These are phyloP conservation scores for Rousettus madagascariensis DNA, from an alignment of 2,797 vertebrate species.

Conservation along the genomic window DNA sequence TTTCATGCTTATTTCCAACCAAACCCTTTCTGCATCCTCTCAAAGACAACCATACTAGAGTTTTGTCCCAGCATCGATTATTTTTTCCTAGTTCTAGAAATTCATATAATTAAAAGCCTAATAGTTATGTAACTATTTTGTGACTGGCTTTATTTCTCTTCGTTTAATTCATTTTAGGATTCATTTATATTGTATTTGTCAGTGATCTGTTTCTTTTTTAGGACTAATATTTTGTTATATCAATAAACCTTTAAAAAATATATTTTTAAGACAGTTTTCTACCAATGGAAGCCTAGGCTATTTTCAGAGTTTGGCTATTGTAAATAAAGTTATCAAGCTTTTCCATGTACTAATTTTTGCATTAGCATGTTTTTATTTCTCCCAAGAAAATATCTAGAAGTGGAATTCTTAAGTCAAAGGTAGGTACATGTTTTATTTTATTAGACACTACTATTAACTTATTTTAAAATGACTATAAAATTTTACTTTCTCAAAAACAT, in stretches of 20 bases:
- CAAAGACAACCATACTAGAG: neutral
- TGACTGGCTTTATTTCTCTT: neutral
- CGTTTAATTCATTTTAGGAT: neutral
- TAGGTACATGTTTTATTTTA: neutral
- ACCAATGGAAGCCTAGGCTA: neutral
- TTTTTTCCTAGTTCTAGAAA: neutral
- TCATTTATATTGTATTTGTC: neutral
- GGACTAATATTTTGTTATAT: neutral
- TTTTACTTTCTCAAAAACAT: neutral
- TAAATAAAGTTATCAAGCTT: neutral
- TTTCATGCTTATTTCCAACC: neutral
- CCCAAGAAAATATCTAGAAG: neutral
- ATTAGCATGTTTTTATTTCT: neutral
- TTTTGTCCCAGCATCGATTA: neutral
- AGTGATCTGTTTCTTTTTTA: neutral
- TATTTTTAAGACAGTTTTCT: neutral
- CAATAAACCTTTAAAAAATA: neutral
- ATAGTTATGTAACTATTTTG: neutral
- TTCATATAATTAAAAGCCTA: neutral
- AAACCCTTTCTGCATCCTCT: neutral
- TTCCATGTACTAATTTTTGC: neutral
- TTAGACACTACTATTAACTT: neutral
- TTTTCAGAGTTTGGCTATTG: neutral
- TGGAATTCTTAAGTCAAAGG: neutral
- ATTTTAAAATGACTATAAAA: neutral